Percentiles rank a stretch among this genome's conserved stretches.
These are phyloP conservation scores for Drosophila simulans DNA, from an alignment of 1,140 invertebrate genomes.

Conservation along the genomic window DNA sequence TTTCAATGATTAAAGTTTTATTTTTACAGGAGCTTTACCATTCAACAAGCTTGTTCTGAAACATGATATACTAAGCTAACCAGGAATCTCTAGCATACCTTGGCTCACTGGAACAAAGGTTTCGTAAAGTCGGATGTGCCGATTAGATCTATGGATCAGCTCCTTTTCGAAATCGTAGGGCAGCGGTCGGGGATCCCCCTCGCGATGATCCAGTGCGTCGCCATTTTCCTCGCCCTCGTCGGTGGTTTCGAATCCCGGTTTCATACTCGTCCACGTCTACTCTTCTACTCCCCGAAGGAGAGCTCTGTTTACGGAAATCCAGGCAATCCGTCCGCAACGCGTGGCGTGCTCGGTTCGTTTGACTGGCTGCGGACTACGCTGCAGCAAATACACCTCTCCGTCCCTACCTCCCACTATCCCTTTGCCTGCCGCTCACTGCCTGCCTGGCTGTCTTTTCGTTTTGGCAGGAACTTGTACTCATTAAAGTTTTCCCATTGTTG, in stretches of 20 bases:
- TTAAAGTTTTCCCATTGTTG: conserved; percentile 74
- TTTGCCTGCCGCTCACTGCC: conserved; percentile 6
- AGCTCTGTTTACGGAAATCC: neutral
- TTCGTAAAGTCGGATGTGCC: conserved; percentile 58
- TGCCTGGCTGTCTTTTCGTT: conserved; percentile 49
- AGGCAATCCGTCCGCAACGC: conserved; percentile 42
- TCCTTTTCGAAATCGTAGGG: conserved; percentile 81
- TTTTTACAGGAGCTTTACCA: neutral
- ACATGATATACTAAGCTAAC: no score
- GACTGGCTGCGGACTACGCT: conserved; percentile 39
- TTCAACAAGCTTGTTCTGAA: neutral
- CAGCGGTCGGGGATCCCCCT: conserved; percentile 64
- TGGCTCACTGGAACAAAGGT: conserved; percentile 58
- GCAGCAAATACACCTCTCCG: conserved; percentile 55
- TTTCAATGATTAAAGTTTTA: no score
- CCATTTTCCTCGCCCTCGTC: conserved; percentile 40
- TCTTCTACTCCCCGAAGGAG: conserved; percentile 11
- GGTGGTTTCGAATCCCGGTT: conserved; percentile 22
- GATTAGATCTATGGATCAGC: conserved; percentile 67
- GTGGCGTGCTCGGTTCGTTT: conserved; percentile 57
- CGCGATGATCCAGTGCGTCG: conserved; percentile 56
- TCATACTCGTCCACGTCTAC: conserved; percentile 41
- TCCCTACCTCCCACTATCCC: conserved; percentile 6
- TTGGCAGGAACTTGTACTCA: conserved; percentile 79
- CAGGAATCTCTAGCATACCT: conserved; percentile 28